A percentile compares a stretch with the other conserved stretches of the same genome.
phyloP scores from a whole-genome alignment of 1,140 invertebrate genomes.

The Sinella curviseta region DNA sequence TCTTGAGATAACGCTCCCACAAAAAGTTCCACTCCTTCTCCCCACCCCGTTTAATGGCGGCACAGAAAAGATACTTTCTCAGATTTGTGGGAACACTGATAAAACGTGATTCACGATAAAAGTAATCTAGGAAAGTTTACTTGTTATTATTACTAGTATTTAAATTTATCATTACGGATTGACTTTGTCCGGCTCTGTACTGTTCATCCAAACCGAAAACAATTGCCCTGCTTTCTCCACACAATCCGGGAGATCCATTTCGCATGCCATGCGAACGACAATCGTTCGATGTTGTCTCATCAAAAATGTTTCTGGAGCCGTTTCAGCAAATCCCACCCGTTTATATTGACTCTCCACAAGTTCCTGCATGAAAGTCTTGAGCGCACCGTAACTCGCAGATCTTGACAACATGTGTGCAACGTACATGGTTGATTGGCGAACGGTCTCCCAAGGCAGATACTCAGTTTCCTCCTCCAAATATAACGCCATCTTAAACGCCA shows the following conservation, averaged over 20 bases:
- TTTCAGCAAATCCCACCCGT: neutral
- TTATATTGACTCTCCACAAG: neutral
- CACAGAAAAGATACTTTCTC: no score
- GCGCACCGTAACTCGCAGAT: neutral
- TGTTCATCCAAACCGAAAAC: neutral
- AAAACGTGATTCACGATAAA: no score
- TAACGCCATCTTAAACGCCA: constrained; percentile 71
- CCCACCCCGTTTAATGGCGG: no score
- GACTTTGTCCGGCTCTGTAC: neutral
- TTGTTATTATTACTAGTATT: no score
- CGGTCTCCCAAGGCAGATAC: constrained; percentile 72
- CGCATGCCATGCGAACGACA: neutral
- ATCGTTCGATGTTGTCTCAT: neutral
- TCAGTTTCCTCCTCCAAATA: constrained; percentile 73
- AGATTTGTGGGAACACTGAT: no score
- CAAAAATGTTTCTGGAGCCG: neutral
- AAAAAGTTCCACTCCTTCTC: no score
- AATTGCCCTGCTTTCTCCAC: neutral
- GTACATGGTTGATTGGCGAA: neutral
- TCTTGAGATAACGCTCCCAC: no score
- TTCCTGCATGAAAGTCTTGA: neutral
- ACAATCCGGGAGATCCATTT: neutral
- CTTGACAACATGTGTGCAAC: neutral
- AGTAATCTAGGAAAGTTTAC: neutral
- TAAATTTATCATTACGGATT: no score